Base-by-base conservation (phyloP, 2,888 invertebrate species). In the Phalera bucephala region DNA sequence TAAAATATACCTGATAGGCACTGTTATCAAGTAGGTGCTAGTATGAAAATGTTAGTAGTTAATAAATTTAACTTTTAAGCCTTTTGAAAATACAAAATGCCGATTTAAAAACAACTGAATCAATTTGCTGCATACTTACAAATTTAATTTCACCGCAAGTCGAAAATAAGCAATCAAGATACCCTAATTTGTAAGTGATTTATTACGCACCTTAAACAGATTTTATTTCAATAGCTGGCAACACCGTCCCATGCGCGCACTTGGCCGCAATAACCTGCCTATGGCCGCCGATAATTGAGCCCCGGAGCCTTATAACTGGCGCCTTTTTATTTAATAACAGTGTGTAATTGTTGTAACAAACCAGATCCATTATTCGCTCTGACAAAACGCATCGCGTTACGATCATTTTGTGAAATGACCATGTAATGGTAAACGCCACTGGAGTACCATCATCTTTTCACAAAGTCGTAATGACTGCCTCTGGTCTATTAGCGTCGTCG, bases 241-340 rank as follows among this genome's bases (percentile, higher is more conserved):
- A 52, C 64, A 56, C 39, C 52, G 50, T 49, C 45, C 38, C 21
- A 27, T 36, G 36, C 48, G 45, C 62, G 46, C 54, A 46, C 56
- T 47, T 61, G 43, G 60, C 60, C 60, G 56, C 65, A 69, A 72
- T 70, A 63, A 67, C 66, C 53, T 54, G 66, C 69, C 74, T 64
- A 71, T 70, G 60, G 47, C 54, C 59, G 64, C 36, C 61, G 47
- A 57, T 78, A 75, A 80, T 75, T 75, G 74, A 65, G 51, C 50
- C 52, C 58, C 47, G 78, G 77, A 76, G 78, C 71, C 72, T 72
- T 70, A 71, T 82, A 82, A 82, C 80, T 78, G 76, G 50, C 54
- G 50, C 64, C 69, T 78, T 81, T 78, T 80, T 78, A 71, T 77
- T 61, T 75, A 80, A 79, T 80, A 73, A 70, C 73, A 64, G 57